Conservation (phyloP, 2,888 invertebrate species). For the Vannuccia rotundouncinata region DNA sequence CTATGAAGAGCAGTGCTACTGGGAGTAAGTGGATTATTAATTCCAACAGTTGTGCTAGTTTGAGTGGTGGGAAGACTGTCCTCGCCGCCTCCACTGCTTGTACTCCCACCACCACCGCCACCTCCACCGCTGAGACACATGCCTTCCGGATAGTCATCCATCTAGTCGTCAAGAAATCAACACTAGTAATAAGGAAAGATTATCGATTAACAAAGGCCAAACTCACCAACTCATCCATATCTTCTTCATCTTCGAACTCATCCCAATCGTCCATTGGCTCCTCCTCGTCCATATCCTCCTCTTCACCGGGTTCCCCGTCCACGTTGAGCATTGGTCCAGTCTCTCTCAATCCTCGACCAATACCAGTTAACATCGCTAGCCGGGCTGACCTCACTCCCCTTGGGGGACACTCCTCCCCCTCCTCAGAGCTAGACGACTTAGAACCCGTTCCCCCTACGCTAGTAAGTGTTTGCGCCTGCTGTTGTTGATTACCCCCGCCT, state of each 20-base stretch:
- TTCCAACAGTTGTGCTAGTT: no score
- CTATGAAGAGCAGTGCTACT: no score
- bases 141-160: background rate
- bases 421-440: background rate
- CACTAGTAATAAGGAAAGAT: background rate
- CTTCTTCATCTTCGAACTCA: background rate
- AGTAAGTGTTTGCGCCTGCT: no score
- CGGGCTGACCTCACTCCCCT: background rate
- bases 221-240: background rate
- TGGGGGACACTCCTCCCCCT: background rate
- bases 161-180: no score
- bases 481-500: background rate
- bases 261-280: background rate
- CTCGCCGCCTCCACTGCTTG: background rate
- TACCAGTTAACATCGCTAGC: background rate
- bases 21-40: background rate
- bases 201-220: background rate
- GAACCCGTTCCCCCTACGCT: background rate
- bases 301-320: conserved; percentile 64
- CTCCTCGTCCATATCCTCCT: conserved; percentile 69
- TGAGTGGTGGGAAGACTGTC: background rate
- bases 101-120: background rate
- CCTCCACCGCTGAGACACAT: background rate
- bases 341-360: background rate
- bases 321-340: conserved; percentile 48